Evolutionary conservation across 1,140 invertebrate genomes (phyloP), one percentile per base, ranked within the genome.

Genomic region (Lasaia peninsularis): DNA sequence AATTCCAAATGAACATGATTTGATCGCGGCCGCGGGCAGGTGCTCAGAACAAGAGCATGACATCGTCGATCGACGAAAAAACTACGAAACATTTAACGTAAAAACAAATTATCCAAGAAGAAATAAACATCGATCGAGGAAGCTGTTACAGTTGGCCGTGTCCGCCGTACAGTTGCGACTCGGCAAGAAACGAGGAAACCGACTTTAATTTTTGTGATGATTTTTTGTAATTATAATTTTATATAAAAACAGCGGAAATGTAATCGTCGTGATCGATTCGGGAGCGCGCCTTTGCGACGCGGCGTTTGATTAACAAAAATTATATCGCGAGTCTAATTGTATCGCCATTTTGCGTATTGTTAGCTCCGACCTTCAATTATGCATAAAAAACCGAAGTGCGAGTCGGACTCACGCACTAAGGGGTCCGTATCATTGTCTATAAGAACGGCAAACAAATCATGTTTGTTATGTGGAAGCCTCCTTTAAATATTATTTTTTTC

Each of bases 131-230:
- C 69, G 67, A 75, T 79, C 79, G 80, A 85, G 80, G 86, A 86
- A 86, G 78, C 78, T 75, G 85, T 88, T 79, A 86, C 86, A 88
- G 74, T 86, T 77, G 75, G 77, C 76, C n/a, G n/a, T 81, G 82
- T 87, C 65, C 75, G 77, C 80, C 81, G 81, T 60, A 81, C 73
- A 81, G 80, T 72, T 81, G 76, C 73, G 69, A 74, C 78, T 76
- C 75, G 63, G 68, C 65, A 73, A 60, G 64, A 80, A 73, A 73
- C 66, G 73, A 72, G 79, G 75, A 83, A 82, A 80, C 68, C 62
- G 71, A 65, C 79, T 78, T 81, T 75, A 79, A 76, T 80, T 80
- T 73, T 83, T 84, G 52, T 73, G 44, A 56, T 57, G 28, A 33
- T 50, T 60, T 50, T 53, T 33, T 50, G 52, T 56, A 49, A 69